Evolutionary conservation across 2,797 vertebrate species (phyloP).

Genomic region (Denticeps clupeoides): DNA sequence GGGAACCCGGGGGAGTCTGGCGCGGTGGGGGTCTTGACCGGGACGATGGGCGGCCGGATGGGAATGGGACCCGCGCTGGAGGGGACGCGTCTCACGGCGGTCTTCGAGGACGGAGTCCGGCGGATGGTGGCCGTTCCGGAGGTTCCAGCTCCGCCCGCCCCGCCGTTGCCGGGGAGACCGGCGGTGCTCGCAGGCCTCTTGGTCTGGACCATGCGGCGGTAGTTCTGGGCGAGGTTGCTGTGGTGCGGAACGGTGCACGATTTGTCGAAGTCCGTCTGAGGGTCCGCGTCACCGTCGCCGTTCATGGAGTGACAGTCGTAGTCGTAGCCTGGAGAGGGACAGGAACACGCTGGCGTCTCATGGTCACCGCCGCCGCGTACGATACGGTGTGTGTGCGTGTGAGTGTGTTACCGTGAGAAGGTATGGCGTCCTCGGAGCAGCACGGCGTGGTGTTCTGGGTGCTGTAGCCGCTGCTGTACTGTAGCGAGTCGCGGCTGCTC

Average conservation of each 20-base stretch:
- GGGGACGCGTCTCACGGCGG: slow-evolving; percentile 78
- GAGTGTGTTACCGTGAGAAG: slow-evolving; percentile 76
- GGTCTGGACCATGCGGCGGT: slow-evolving; percentile 94
- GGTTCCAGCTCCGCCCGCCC: slow-evolving; percentile 41
- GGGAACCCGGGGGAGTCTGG: slow-evolving; percentile 69
- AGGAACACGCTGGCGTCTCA: not conserved
- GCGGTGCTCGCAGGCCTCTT: slow-evolving; percentile 91
- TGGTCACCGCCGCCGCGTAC: too few relatives aligned
- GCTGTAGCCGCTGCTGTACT: slow-evolving; percentile 95
- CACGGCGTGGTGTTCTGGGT: slow-evolving; percentile 93
- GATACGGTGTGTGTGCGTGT: not conserved
- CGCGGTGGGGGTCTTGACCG: slow-evolving; percentile 85
- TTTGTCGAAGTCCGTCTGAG: slow-evolving; percentile 83
- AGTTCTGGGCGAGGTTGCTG: slow-evolving; percentile 95
- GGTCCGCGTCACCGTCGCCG: slow-evolving; percentile 74
- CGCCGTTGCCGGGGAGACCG: slow-evolving; percentile 58
- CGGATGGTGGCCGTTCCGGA: slow-evolving; percentile 93
- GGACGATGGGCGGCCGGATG: slow-evolving; percentile 87
- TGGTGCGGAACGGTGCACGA: slow-evolving; percentile 95
- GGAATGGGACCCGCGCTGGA: slow-evolving; percentile 89
- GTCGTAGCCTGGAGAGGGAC: slow-evolving; percentile 68
- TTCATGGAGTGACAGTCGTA: slow-evolving; percentile 96
- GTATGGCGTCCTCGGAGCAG: slow-evolving; percentile 96
- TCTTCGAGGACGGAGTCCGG: slow-evolving; percentile 89
- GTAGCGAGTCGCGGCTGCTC: slow-evolving; percentile 92